Evolutionary conservation across 2,888 invertebrate species (phyloP).

Genomic region (Epicampocera succincta): DNA sequence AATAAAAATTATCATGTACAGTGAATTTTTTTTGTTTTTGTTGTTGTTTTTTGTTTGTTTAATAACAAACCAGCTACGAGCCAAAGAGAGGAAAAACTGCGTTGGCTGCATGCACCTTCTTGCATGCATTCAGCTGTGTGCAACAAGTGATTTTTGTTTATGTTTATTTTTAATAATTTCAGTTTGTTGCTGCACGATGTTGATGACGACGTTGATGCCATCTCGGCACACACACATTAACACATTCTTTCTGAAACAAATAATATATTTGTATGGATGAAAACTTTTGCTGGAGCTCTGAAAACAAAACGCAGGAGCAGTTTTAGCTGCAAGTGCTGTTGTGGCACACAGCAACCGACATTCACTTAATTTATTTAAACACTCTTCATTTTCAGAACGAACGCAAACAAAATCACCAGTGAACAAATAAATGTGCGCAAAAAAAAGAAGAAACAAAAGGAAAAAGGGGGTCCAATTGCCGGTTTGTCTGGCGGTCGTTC

Average conservation of each 20-base stretch:
- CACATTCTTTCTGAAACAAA: slow-evolving; percentile 13
- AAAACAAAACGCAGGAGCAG: slow-evolving; percentile 29
- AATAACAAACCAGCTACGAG: slow-evolving; percentile 26
- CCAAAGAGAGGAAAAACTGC: slow-evolving; percentile 3
- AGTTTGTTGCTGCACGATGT: slow-evolving; percentile 49
- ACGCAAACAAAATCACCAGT: slow-evolving; percentile 22
- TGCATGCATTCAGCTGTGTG: slow-evolving; percentile 43
- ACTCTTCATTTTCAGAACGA: slow-evolving; percentile 46
- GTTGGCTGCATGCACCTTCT: slow-evolving; percentile 47
- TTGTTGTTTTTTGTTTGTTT: too few species aligned
- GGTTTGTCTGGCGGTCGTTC: background rate
- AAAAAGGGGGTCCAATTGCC: slow-evolving; percentile 3
- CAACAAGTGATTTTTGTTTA: slow-evolving; percentile 32
- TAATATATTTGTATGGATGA: slow-evolving; percentile 24
- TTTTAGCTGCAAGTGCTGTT: slow-evolving; percentile 24
- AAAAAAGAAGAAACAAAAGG: background rate
- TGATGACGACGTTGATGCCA: slow-evolving; percentile 47
- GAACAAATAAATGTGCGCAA: slow-evolving; percentile 28
- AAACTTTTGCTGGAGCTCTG: slow-evolving; percentile 11
- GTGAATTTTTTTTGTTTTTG: slow-evolving; percentile 12
- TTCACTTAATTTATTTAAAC: slow-evolving; percentile 56
- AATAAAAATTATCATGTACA: slow-evolving; percentile 66
- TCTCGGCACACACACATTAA: slow-evolving; percentile 16
- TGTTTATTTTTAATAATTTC: slow-evolving; percentile 58
- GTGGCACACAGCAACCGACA: slow-evolving; percentile 49